A percentile compares a stretch with the other conserved stretches of the same genome.
These are phyloP conservation scores for Podarcis siculus DNA, from an alignment of 2,797 vertebrate genomes.

Conservation along the genomic window DNA sequence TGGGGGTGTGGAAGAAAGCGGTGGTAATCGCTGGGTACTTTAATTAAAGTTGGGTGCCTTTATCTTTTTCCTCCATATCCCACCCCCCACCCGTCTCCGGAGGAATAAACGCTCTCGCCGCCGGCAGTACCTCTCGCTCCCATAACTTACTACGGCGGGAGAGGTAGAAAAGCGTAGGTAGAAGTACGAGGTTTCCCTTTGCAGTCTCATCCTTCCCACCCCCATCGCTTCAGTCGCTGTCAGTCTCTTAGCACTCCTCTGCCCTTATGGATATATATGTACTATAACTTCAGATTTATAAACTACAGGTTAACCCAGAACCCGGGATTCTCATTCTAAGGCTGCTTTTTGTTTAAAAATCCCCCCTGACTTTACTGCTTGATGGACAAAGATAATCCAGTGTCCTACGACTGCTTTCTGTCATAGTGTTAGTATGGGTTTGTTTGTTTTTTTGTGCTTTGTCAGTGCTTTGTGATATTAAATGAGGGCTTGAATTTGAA, in stretches of 20 bases:
- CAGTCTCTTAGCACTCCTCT: too few relatives aligned
- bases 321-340: neutral
- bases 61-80: neutral
- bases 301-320: neutral
- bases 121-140: too few relatives aligned
- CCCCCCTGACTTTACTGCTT: neutral
- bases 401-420: too few relatives aligned
- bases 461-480: neutral
- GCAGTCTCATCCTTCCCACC: neutral
- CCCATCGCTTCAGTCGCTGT: neutral
- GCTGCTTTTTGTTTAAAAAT: neutral
- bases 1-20: neutral
- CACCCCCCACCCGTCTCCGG: neutral
- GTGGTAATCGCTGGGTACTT: neutral
- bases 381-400: neutral
- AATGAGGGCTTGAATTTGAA: neutral
- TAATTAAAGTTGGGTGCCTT: neutral
- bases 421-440: neutral
- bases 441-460: too few relatives aligned
- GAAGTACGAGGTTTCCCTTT: neutral
- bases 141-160: neutral
- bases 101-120: neutral
- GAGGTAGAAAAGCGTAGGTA: neutral
- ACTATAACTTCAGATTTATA: neutral
- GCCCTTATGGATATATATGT: neutral